Evolutionary conservation across 2,888 invertebrate genomes (phyloP), one percentile per base, ranked within the genome.

Genomic region (Athalia cordata): DNA sequence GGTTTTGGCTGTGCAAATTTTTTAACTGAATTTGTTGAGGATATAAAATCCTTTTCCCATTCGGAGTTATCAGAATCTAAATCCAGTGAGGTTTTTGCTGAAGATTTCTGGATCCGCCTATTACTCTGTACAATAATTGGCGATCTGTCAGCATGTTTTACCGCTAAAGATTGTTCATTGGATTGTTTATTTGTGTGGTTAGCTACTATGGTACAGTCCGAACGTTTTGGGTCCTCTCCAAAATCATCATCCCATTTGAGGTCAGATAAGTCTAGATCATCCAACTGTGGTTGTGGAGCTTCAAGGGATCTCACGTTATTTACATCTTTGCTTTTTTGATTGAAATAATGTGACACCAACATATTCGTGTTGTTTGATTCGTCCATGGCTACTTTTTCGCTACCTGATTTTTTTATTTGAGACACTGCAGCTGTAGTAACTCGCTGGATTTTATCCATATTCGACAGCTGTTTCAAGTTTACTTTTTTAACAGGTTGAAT

Each of bases 21-120:
- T 62, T 11, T 62, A 29, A 75, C 75, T 4, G 80, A 50, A 29
- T 52, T 74, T 0, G 59, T 29, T 6, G 72, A 61, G 11, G 57
- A 55, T 15, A 83, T 82, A 11, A 86, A 84, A 77, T 86, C 85
- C 15, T 81, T 84, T n/a, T 81, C 80, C 86, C 86, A 86, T n/a
- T 85, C 81, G 49, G 72, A 83, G 49, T 84, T 83, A 49, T 81
- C 81, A 1, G 82, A 1, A n/a, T 79, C 49, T 5, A 64, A 62
- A 59, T 81, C 79, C 5, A 13, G 13, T 5, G 15, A 43, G 5
- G n/a, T 50, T 49, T 1, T 9, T 50, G 64, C 13, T 5, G 11
- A 52, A 75, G 75, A 61, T 50, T 75, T 50, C 8, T 61, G 13
- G 13, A 6, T 59, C 47, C 13, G 55, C 74, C 47, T 55, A 43